Base-by-base conservation (phyloP, 2,888 invertebrate species). In the Diaperis boleti region DNA sequence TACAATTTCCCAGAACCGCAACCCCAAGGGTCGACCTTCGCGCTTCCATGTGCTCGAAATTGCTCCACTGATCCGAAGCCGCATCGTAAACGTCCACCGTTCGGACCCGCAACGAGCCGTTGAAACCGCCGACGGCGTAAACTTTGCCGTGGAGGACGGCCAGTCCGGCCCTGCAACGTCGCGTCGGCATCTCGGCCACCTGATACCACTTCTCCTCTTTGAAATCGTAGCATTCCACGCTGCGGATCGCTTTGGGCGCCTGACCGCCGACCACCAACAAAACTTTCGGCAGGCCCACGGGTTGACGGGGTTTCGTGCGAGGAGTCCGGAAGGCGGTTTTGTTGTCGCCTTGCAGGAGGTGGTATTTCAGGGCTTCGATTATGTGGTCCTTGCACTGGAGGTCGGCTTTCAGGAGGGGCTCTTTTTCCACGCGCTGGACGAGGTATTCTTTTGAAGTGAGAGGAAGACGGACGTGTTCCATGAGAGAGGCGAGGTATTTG, bases 81-180 rank as follows among this genome's bases (percentile, higher is more conserved):
- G 93, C 91, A 82, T 96, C 95, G 82, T 96, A 97, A 66, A 95
- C 91, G 83, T 98, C 97, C 20, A 97, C 97, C 37, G 94, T 94
- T 76, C 96, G 88, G 39, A 97, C 96, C 57, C 97, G 87, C 70
- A 96, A 82, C 3, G 95, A 95, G 1, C 97, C 95, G 81, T 95
- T 95, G 76, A 95, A 95, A 6, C 95, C 97, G 47, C 98, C 97
- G 20, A 76, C 76, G 4, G 76, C 76, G 66, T 73, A 76, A 20
- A 76, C 76, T 71, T 80, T 81, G 3, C 80, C 78, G 57, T 77
- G 78, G 41, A 93, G 83, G 17, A 92, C 92, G 18, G 94, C 94
- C 44, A 96, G 84, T 5, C 94, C 94, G 59, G 92, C 91, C 84
- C 94, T 88, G 82, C 96, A 94, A 61, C 93, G 87, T 71, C 97